These are phyloP conservation scores for Limnothrissa miodon DNA, from an alignment of 2,113 vertebrate species.

Conservation along the genomic window DNA sequence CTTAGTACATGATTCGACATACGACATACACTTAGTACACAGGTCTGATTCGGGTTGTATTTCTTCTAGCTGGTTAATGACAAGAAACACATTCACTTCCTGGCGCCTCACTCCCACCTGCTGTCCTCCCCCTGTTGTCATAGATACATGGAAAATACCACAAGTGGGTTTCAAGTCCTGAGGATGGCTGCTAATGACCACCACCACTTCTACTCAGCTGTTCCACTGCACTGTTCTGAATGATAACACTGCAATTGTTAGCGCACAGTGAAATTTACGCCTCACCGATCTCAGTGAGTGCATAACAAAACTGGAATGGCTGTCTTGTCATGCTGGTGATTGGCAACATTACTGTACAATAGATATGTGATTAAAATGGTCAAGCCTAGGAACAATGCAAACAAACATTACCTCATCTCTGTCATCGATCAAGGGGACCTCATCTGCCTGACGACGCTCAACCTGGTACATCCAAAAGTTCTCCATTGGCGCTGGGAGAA, in stretches of 20 bases:
- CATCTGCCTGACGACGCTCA: conserved; percentile 66
- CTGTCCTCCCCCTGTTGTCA: background rate
- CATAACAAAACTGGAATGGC: background rate
- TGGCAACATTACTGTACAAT: too few relatives aligned
- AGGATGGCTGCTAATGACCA: background rate
- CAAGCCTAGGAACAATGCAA: background rate
- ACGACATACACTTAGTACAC: too few relatives aligned
- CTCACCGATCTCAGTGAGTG: background rate
- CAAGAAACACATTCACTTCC: background rate
- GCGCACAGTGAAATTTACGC: background rate
- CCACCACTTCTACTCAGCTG: background rate
- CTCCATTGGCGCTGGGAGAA: conserved; percentile 78
- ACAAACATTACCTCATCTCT: conserved; percentile 3
- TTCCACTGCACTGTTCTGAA: background rate
- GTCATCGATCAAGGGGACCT: conserved; percentile 49
- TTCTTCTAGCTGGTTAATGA: background rate
- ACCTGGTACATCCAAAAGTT: conserved; percentile 91
- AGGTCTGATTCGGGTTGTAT: background rate
- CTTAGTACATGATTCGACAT: too few relatives aligned
- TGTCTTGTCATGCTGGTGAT: background rate
- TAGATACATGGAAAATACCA: conserved; percentile 5
- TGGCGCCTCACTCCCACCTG: background rate
- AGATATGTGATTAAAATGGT: too few relatives aligned
- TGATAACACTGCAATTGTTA: background rate
- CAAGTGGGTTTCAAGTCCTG: background rate